Conservation (phyloP, 2,113 vertebrate species). For the Anolis carolinensis region DNA sequence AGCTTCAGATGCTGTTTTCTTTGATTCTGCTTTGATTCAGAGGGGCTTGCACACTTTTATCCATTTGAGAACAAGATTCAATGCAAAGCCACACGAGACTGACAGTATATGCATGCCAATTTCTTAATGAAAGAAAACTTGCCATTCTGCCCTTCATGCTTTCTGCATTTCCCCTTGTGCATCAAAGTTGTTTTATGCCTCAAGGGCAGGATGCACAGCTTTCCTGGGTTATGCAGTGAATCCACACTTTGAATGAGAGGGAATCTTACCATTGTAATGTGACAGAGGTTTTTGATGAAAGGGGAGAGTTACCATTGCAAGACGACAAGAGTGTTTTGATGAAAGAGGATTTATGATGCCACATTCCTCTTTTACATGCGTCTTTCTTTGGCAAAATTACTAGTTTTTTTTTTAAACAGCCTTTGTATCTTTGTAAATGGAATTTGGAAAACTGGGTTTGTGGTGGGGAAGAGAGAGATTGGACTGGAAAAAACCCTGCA, state of each 20-base stretch:
- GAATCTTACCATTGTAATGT: not conserved
- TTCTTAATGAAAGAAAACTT: conserved; percentile 66
- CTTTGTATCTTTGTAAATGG: not conserved
- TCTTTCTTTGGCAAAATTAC: not conserved
- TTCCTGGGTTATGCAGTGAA: conserved; percentile 53
- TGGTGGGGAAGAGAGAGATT: not conserved
- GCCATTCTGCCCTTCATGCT: conserved; percentile 43
- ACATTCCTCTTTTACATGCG: conserved; percentile 1
- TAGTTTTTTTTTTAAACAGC: not conserved
- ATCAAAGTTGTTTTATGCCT: conserved; percentile 55
- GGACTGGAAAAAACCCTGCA: not conserved
- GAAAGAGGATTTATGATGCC: conserved; percentile 25
- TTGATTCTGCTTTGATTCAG: conserved; percentile 45
- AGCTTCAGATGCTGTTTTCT: conserved; percentile 29
- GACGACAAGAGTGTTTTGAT: conserved; percentile 29
- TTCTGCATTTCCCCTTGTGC: conserved; percentile 49
- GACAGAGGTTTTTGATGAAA: conserved; percentile 33
- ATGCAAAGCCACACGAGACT: conserved; percentile 52
- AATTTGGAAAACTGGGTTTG: not conserved
- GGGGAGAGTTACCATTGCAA: not conserved
- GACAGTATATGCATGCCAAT: conserved; percentile 47
- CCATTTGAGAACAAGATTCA: conserved; percentile 53
- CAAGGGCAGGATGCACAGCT: conserved; percentile 45
- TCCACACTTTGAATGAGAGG: conserved; percentile 26
- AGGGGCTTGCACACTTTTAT: conserved; percentile 48